Evolutionary conservation across 2,113 vertebrate species (phyloP), one percentile per base, ranked within the genome.

Genomic region (Sula dactylatra): DNA sequence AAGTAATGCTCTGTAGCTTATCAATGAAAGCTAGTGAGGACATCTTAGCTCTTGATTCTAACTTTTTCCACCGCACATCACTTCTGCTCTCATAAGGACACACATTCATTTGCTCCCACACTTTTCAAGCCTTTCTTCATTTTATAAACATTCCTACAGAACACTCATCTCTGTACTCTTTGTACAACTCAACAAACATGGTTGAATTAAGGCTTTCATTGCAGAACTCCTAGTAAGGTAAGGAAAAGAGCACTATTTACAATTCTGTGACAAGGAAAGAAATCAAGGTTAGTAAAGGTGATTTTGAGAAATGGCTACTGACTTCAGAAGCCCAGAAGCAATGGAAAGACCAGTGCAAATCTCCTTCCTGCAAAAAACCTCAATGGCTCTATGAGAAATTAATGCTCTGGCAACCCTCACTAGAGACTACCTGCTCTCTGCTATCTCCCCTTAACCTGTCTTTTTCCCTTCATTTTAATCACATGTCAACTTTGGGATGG

Each of bases 111-210:
- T 93, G 54, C 84, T 94, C 64, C 70, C 65, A 86, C 36, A 50
- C 52, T 93, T 91, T 29, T 84, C 61, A 92, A 93, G 44, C 27
- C 71, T 64, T 96, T 94, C 85, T 92, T 84, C 78, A 52, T 92
- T 89, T 89, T 86, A 96, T 76, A 96, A 91, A 92, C 86, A 93
- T 89, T 93, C 52, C 88, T 92, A 40, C 49, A 79, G 86, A 94
- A 55, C 65, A 62, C 65, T 61, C 83, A 77, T 87, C 88, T 80
- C 94, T 88, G 40, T 90, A 54, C 44, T 74, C 73, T 79, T 62
- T 47, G 80, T 88, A 73, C 83, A 90, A 52, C 69, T 93, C 70
- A 59, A 93, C 74, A 93, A 93, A 91, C 70, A 84, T 13, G 72
- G 84, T 84, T 89, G 65, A 94, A 97, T 79, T 71, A 58, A 86